These are phyloP conservation scores for Geotrupes spiniger DNA, from an alignment of 2,888 invertebrate genomes.

Conservation along the genomic window DNA sequence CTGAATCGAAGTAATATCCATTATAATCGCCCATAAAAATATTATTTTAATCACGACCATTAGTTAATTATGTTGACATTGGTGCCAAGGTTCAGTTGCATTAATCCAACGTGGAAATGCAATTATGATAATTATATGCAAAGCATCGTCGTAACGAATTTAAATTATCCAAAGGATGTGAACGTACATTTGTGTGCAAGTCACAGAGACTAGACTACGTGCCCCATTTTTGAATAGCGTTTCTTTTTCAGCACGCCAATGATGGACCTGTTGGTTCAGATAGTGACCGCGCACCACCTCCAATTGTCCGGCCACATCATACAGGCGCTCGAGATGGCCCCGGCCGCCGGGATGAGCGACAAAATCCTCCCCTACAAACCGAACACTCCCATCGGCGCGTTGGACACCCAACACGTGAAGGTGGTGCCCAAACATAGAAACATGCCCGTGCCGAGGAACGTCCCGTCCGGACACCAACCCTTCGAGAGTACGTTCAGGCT, in stretches of 20 bases:
- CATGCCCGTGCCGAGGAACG: conserved; percentile 29
- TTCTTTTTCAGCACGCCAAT: conserved; percentile 64
- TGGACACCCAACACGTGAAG: conserved; percentile 52
- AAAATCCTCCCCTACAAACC: conserved; percentile 67
- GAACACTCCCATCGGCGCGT: conserved; percentile 67
- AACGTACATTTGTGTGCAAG: too few relatives aligned
- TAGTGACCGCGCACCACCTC: conserved; percentile 66
- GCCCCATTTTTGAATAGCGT: neutral
- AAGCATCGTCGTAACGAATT: too few relatives aligned
- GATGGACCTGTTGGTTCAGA: conserved; percentile 74
- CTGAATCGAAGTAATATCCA: too few relatives aligned
- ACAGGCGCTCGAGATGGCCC: conserved; percentile 58
- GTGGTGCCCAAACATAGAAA: conserved; percentile 44
- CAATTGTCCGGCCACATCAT: conserved; percentile 65
- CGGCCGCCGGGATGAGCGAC: conserved; percentile 51
- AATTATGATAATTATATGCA: too few relatives aligned
- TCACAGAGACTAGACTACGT: too few relatives aligned
- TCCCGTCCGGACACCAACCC: conserved; percentile 51
- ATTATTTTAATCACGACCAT: too few relatives aligned
- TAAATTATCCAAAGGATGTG: too few relatives aligned
- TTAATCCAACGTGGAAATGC: too few relatives aligned
- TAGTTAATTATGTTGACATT: too few relatives aligned
- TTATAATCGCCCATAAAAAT: too few relatives aligned
- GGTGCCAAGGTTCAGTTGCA: too few relatives aligned
- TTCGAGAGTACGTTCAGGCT: conserved; percentile 62